Base-by-base conservation (phyloP, 2,113 vertebrate species). In the Orthonyx spaldingii region DNA sequence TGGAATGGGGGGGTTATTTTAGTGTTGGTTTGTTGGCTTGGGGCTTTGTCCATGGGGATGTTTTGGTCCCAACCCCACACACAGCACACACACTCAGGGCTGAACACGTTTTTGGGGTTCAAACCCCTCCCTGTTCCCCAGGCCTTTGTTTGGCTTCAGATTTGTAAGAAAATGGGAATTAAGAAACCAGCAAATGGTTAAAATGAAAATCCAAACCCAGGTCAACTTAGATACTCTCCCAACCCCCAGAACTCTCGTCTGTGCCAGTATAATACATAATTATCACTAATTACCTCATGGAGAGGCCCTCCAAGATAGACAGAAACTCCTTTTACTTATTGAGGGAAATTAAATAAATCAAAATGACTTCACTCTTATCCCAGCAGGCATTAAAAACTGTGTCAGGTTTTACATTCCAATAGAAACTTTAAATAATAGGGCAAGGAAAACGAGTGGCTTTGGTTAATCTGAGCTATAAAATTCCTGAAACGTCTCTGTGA, bases 11-110 rank as follows among this genome's bases (percentile, higher is more conserved):
- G 19, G 7, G 11, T 10, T 53, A 4, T 6, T 61, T 15, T 1
- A 8, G 27, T 0, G 42, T 1, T 21, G 37, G 3, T 52, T 65
- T 35, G 17, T 3, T 37, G 52, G 22, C 4, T 6, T 11, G 39
- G 6, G 30, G 39, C 14, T 55, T 56, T 47, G 50, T 0, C 17
- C 32, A 16, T 0, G 3, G 9, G 24, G 50, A 0, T 57, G 1
- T 80, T 72, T 13, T 28, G 63, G 33, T 5, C 3, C 10, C 63
- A 64, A 46, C 86, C 19, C 9, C 53, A 39, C 39, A 28, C 44
- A 39, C 28, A 13, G 27, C 57, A 44, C 33, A 27, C 33, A 23
- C 5, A 2, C 24, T 32, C 2, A 1, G 46, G 46, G 30, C 9
- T 42, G 18, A 30, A 37, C 9, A n/a, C 2, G 33, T 9, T 46